Percentiles rank a stretch among this genome's conserved stretches.
These are phyloP conservation scores for Chymomyza costata DNA, from an alignment of 1,140 invertebrate species.

Conservation along the genomic window DNA sequence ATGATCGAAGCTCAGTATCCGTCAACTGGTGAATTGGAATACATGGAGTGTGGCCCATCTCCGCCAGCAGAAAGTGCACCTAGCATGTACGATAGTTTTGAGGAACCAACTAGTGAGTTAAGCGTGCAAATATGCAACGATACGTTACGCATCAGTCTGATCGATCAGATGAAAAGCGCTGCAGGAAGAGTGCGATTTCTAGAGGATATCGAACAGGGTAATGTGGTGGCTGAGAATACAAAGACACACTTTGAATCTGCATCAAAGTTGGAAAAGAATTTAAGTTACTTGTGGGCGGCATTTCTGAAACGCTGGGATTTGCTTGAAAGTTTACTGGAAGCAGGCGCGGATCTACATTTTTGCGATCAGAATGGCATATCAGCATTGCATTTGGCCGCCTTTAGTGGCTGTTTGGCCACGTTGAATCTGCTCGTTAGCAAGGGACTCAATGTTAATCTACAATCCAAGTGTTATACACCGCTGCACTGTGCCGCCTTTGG, in stretches of 20 bases:
- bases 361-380: slow-evolving; percentile 82
- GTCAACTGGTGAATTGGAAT: slow-evolving; percentile 81
- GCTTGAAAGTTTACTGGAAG: slow-evolving; percentile 78
- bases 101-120: slow-evolving; percentile 82
- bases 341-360: slow-evolving; percentile 82
- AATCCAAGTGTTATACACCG: slow-evolving; percentile 82
- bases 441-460: slow-evolving; percentile 82
- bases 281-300: slow-evolving; percentile 82
- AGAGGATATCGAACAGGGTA: slow-evolving; percentile 82
- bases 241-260: slow-evolving; percentile 77
- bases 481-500: slow-evolving; percentile 89
- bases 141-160: slow-evolving; percentile 81
- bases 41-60: slow-evolving; percentile 84
- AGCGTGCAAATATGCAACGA: slow-evolving; percentile 84
- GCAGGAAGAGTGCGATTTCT: slow-evolving; percentile 81
- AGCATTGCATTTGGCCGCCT: slow-evolving; percentile 85
- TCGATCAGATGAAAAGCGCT: slow-evolving; percentile 82
- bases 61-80: slow-evolving; percentile 84
- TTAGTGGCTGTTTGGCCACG: slow-evolving; percentile 84
- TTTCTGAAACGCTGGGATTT: slow-evolving; percentile 82
- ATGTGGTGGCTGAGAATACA: slow-evolving; percentile 78
- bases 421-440: slow-evolving; percentile 81
- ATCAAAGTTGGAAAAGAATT: slow-evolving; percentile 81
- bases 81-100: slow-evolving; percentile 83
- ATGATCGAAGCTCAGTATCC: slow-evolving; percentile 80